A percentile compares a stretch with the other conserved stretches of the same genome.
phyloP scores from a whole-genome alignment of 2,888 invertebrate genomes.

The Noctua comes region DNA sequence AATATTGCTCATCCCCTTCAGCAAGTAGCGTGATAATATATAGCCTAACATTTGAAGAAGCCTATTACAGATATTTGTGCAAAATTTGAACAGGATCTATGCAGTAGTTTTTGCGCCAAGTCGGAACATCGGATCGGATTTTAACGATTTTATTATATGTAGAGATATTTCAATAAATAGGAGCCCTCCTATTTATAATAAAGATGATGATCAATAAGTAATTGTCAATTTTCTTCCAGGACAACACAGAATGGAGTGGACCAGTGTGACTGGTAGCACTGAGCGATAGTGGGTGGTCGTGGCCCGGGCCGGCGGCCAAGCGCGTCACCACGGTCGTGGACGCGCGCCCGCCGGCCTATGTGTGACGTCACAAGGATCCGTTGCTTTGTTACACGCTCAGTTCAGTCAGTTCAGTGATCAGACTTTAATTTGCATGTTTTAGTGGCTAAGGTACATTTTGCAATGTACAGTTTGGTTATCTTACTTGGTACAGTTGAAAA shows the following conservation, averaged over 20 bases:
- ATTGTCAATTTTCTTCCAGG: conserved; percentile 70
- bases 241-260: conserved; percentile 84
- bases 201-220: not conserved
- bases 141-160: too few relatives aligned
- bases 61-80: too few relatives aligned
- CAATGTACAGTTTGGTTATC: conserved; percentile 8
- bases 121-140: too few relatives aligned
- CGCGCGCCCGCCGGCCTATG: conserved; percentile 82
- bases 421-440: conserved; percentile 61
- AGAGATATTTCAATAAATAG: too few relatives aligned
- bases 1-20: too few relatives aligned
- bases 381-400: conserved; percentile 47
- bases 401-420: conserved; percentile 56
- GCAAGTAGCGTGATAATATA: too few relatives aligned
- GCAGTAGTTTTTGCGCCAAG: too few relatives aligned
- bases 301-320: conserved; percentile 83
- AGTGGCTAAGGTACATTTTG: conserved; percentile 46
- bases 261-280: conserved; percentile 89
- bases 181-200: too few relatives aligned
- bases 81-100: too few relatives aligned
- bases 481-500: conserved; percentile 9
- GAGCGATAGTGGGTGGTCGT: conserved; percentile 85
- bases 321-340: conserved; percentile 76
- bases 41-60: too few relatives aligned
- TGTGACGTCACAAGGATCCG: conserved; percentile 70